Base-by-base conservation (phyloP, 2,888 invertebrate species). In the Polydrusus pterygomalis region DNA sequence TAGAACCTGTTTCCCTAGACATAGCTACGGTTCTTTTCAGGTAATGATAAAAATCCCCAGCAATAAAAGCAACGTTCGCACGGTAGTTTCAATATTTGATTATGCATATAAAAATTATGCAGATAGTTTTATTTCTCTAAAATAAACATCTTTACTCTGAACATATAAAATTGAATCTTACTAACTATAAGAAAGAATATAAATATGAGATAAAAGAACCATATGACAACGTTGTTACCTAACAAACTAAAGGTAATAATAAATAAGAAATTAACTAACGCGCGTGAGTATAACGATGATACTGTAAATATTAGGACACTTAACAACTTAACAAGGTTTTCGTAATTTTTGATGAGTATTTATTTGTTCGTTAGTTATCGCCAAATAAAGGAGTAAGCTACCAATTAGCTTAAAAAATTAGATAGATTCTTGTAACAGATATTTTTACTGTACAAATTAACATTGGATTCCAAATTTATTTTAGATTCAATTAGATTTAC, bases 311-410 rank as follows among this genome's bases (percentile, higher is more conserved):
- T 77, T 77, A 49, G 47, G 51, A 74, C 68, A 74, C 63, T 77
- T 77, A 77, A 75, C 75, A 67, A 75, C 56, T 51, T 71, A 77
- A 77, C 74, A 71, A 75, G 71, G 71, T 71, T 71, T 77, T 67
- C 71, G 45, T 77, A 77, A 77, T 77, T 77, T 71, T 62, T 75
- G 67, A 77, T 77, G 71, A 74, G 72, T 25, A 49, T 58, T 10
- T 75, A 43, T 71, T 77, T 72, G 56, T 62, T 75, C 20, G 49
- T 15, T 40, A 38, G 40, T 75, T 75, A 75, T 63, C 75, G 60
- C 47, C 65, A 65, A 75, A 75, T 75, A 67, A 70, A 58, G 54
- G 49, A 45, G 63, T 51, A 54, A 17, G 69, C 30, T 30, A 68
- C 49, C 45, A 20, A 20, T 68, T 38, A 43, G 69, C 56, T 38